Conservation (phyloP, 2,113 vertebrate species). For the Phylloscopus trochiloides region DNA sequence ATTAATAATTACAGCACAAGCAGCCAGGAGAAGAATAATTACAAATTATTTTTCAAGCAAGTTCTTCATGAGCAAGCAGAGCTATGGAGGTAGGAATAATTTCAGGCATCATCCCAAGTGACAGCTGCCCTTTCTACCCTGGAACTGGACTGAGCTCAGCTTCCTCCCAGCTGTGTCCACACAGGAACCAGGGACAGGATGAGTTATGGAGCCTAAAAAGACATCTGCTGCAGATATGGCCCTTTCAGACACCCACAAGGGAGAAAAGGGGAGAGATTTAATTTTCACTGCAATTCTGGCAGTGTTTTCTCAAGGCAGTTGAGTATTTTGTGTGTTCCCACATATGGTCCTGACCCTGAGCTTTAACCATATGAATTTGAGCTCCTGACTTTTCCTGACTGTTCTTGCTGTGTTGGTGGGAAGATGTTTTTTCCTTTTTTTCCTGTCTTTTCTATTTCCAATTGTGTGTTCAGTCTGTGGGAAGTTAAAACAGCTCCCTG, state of each 20-base stretch:
- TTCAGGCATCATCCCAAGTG: neutral
- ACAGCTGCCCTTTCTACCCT: neutral
- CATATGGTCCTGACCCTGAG: neutral
- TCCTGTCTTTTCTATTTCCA: neutral
- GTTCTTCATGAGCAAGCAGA: neutral
- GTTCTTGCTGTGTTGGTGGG: neutral
- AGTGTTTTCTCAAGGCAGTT: neutral
- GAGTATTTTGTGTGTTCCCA: neutral
- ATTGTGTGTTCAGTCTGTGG: neutral
- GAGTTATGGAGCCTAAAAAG: neutral
- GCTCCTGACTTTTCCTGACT: neutral
- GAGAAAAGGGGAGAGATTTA: neutral
- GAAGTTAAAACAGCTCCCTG: neutral
- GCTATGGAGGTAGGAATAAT: neutral
- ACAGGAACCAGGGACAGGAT: neutral
- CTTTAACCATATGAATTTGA: neutral
- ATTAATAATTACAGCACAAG: conserved; percentile 6
- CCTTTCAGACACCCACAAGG: neutral
- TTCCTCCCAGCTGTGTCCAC: neutral
- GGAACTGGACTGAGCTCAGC: neutral
- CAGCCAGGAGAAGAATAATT: conserved; percentile 13
- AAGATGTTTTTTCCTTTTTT: neutral
- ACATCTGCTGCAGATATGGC: neutral
- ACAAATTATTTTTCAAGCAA: neutral
- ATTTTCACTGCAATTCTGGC: neutral